These are phyloP conservation scores for Micrastur ruficollis DNA, from an alignment of 2,797 vertebrate genomes.

Conservation along the genomic window DNA sequence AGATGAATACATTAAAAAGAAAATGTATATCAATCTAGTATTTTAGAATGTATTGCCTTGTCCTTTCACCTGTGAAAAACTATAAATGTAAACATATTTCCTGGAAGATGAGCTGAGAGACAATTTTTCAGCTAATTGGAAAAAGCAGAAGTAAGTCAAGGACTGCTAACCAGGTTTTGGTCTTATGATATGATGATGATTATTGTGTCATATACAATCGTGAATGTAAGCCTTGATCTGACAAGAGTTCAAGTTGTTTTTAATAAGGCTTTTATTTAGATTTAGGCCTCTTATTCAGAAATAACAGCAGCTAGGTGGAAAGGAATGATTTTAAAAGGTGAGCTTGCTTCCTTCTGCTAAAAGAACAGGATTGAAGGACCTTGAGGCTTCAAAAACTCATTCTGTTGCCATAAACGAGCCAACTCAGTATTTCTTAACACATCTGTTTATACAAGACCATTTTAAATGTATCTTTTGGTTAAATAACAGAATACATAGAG, in stretches of 20 bases:
- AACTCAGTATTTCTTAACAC: not conserved
- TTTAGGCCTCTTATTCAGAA: constrained; percentile 43
- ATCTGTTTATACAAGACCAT: not conserved
- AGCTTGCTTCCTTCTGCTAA: constrained; percentile 5
- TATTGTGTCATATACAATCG: constrained; percentile 77
- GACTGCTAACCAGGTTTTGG: constrained; percentile 72
- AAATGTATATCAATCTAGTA: constrained; percentile 43
- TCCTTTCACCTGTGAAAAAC: constrained; percentile 35
- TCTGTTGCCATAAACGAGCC: not conserved
- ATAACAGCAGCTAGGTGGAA: constrained; percentile 58
- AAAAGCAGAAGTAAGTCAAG: constrained; percentile 68
- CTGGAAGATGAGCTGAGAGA: constrained; percentile 54
- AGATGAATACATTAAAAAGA: constrained; percentile 8
- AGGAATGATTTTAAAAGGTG: constrained; percentile 25
- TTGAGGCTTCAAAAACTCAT: not conserved
- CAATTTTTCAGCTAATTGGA: constrained; percentile 74
- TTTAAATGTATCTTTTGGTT: not conserved
- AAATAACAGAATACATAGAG: not conserved
- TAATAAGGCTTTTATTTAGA: constrained; percentile 61
- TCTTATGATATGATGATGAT: constrained; percentile 72
- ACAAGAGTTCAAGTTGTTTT: constrained; percentile 62
- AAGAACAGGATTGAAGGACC: not conserved
- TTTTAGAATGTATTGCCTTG: constrained; percentile 31
- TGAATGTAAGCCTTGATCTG: constrained; percentile 58
- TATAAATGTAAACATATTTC: constrained; percentile 60